Conservation (phyloP, 2,113 vertebrate species). For the Cathartes aura region DNA sequence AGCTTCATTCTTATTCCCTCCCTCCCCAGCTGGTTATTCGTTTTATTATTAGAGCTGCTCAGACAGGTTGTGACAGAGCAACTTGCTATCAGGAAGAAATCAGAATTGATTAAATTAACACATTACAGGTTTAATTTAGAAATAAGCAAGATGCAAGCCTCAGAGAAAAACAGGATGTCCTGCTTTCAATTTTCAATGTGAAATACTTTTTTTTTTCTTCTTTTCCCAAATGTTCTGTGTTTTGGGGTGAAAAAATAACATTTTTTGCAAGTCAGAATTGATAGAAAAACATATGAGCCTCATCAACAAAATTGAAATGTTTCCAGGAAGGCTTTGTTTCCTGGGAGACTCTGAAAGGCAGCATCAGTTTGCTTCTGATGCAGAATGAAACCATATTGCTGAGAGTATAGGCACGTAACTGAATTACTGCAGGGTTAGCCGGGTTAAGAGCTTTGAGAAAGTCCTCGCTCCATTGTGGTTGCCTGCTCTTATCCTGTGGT, state of each 20-base stretch:
- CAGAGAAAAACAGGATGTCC: background rate
- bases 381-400: background rate
- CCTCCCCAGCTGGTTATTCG: background rate
- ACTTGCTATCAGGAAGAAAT: constrained; percentile 20
- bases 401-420: background rate
- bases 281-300: background rate
- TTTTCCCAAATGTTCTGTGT: background rate
- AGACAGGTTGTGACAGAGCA: background rate
- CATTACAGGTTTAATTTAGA: background rate
- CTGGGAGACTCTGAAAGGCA: background rate
- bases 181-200: background rate
- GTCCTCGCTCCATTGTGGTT: background rate
- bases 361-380: background rate
- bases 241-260: background rate
- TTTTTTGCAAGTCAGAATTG: background rate
- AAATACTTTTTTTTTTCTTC: background rate
- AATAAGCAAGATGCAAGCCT: background rate
- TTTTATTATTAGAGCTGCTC: background rate
- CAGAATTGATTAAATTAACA: constrained; percentile 36
- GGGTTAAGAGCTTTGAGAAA: constrained; percentile 6
- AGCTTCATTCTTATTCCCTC: background rate
- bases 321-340: constrained; percentile 4
- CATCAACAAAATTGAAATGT: background rate
- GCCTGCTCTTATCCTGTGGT: background rate
- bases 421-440: background rate